Percentiles rank a stretch among this genome's conserved stretches.
These are phyloP conservation scores for Nerophis ophidion DNA, from an alignment of 2,113 vertebrate species.

Conservation along the genomic window DNA sequence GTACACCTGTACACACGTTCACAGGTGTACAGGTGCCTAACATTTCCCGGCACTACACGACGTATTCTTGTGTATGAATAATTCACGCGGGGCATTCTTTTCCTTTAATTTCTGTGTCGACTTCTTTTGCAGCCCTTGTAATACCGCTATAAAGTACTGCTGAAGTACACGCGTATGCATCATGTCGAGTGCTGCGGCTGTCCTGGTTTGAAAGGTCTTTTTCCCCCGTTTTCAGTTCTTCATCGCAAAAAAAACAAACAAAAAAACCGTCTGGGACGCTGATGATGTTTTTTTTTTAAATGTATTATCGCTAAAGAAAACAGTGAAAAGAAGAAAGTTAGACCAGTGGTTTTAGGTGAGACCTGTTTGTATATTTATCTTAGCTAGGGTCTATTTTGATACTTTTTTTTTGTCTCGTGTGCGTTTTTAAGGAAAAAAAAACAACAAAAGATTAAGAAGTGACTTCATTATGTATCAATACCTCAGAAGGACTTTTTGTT, in stretches of 20 bases:
- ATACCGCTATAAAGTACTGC: slow-evolving; percentile 78
- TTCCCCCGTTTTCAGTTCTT: slow-evolving; percentile 62
- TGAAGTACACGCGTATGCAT: slow-evolving; percentile 80
- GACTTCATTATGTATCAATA: slow-evolving; percentile 76
- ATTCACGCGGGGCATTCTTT: slow-evolving; percentile 72
- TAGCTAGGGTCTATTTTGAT: slow-evolving; percentile 85
- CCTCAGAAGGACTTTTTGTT: slow-evolving; percentile 76
- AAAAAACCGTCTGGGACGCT: slow-evolving; percentile 75
- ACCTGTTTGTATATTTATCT: slow-evolving; percentile 87
- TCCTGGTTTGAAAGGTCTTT: slow-evolving; percentile 68
- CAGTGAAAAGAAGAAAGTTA: slow-evolving; percentile 68
- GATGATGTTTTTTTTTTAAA: slow-evolving; percentile 56
- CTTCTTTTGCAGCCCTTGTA: slow-evolving; percentile 76
- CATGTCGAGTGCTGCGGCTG: slow-evolving; percentile 78
- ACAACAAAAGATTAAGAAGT: slow-evolving; percentile 71
- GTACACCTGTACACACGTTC: slow-evolving; percentile 75
- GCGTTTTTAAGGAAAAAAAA: slow-evolving; percentile 80
- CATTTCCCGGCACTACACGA: slow-evolving; percentile 68
- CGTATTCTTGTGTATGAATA: slow-evolving; percentile 78
- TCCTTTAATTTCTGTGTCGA: slow-evolving; percentile 42
- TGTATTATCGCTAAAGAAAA: slow-evolving; percentile 74
- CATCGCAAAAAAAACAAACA: slow-evolving; percentile 25
- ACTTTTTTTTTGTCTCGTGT: slow-evolving; percentile 79
- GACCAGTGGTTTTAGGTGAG: slow-evolving; percentile 79
- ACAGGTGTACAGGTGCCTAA: slow-evolving; percentile 60